phyloP scores from a whole-genome alignment of 2,113 vertebrate genomes.

The Ciconia stormi region DNA sequence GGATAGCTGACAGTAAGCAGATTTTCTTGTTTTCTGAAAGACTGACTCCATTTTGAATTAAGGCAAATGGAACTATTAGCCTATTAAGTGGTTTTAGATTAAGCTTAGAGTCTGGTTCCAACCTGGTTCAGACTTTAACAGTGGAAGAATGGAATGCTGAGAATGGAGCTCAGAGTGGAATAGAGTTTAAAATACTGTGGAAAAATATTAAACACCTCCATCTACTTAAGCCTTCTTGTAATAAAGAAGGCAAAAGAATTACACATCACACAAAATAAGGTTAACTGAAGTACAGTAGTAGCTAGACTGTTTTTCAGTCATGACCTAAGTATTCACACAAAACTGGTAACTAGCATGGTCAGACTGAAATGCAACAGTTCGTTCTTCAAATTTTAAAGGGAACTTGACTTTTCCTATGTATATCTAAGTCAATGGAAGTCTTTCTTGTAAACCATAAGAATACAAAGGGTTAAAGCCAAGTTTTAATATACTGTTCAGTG shows the following conservation, averaged over 20 bases:
- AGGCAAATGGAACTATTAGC: not conserved
- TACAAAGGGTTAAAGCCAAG: not conserved
- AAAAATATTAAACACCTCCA: slow-evolving; percentile 14
- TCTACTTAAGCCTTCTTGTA: not conserved
- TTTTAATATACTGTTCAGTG: not conserved
- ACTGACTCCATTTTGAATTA: not conserved
- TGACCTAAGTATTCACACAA: not conserved
- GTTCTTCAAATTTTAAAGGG: not conserved
- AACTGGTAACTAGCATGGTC: not conserved
- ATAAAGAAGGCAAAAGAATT: not conserved
- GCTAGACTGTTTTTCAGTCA: not conserved
- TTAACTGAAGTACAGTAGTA: not conserved
- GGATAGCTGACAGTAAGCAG: not conserved
- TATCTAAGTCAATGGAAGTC: not conserved
- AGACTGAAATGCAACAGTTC: not conserved
- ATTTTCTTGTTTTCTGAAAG: not conserved
- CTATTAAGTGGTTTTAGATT: not conserved
- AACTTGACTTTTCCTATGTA: not conserved
- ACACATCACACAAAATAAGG: not conserved
- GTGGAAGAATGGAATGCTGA: not conserved
- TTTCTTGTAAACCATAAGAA: not conserved
- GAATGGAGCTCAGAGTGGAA: not conserved
- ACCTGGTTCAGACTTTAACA: not conserved
- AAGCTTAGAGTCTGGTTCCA: not conserved
- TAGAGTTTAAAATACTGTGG: not conserved